Evolutionary conservation across 2,888 invertebrate species (phyloP).

Genomic region (Bruchidius siliquastri): DNA sequence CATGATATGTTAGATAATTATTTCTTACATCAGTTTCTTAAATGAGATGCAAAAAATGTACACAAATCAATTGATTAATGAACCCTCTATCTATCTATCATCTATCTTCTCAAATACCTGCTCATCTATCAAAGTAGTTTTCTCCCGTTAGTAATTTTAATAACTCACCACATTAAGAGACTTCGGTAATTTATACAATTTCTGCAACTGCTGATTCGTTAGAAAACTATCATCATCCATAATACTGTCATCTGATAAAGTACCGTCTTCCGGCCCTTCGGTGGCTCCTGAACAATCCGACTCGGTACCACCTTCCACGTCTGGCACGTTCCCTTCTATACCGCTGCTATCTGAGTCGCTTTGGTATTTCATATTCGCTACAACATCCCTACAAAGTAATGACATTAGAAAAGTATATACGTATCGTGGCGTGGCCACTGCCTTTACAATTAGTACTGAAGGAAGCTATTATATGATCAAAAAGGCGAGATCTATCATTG

Average conservation of each 20-base stretch:
- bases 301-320: conserved; percentile 44
- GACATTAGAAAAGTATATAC: too few species aligned
- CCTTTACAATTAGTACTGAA: too few species aligned
- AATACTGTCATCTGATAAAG: conserved; percentile 61
- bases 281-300: conserved; percentile 56
- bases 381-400: conserved; percentile 56
- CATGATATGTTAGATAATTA: too few species aligned
- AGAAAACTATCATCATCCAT: conserved; percentile 72
- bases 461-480: too few species aligned
- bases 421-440: too few species aligned
- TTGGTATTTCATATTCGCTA: conserved; percentile 59
- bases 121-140: too few species aligned
- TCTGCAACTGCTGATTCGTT: conserved; percentile 46
- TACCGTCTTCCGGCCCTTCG: conserved; percentile 63
- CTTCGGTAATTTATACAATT: conserved; percentile 55
- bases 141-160: neutral
- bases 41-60: too few species aligned
- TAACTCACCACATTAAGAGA: conserved; percentile 51
- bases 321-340: conserved; percentile 46
- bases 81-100: too few species aligned
- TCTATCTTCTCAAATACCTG: neutral
- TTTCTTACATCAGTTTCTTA: too few species aligned
- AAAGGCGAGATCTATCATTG: too few species aligned
- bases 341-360: conserved; percentile 60
- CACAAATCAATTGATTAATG: too few species aligned